phyloP scores from a whole-genome alignment of 2,888 invertebrate species.

The Neoascia interrupta region DNA sequence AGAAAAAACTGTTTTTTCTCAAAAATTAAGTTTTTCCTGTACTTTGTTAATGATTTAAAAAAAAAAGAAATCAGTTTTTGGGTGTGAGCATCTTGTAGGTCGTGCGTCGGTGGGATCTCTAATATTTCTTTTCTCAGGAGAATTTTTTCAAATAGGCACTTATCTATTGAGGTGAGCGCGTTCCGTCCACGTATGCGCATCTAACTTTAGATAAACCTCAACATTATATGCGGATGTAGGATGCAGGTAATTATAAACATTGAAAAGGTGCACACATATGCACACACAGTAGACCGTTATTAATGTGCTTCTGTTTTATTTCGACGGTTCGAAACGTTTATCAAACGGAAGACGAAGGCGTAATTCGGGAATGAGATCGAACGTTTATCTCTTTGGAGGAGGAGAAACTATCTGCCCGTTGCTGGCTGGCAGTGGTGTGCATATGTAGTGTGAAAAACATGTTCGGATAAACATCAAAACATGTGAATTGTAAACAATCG shows the following conservation, averaged over 20 bases:
- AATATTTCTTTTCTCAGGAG: conserved; percentile 14
- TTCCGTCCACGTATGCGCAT: conserved; percentile 4
- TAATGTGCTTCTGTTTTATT: conserved; percentile 63
- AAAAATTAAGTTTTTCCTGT: conserved; percentile 28
- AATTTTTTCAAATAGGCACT: conserved; percentile 49
- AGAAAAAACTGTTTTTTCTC: conserved; percentile 57
- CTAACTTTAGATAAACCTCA: conserved; percentile 42
- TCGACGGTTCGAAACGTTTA: conserved; percentile 57
- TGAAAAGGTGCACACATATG: conserved; percentile 19
- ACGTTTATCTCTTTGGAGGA: conserved; percentile 10
- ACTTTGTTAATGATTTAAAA: conserved; percentile 35
- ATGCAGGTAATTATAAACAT: conserved; percentile 70
- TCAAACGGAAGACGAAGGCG: conserved; percentile 24
- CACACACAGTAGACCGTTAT: conserved; percentile 30
- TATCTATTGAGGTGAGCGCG: conserved; percentile 52
- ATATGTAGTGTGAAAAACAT: conserved; percentile 63
- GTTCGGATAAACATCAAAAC: conserved; percentile 62
- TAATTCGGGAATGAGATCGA: conserved; percentile 12
- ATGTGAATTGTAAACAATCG: conserved; percentile 64
- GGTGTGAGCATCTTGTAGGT: conserved; percentile 25
- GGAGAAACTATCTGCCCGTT: conserved; percentile 53
- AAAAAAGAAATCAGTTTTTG: conserved; percentile 19
- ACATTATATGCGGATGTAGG: conserved; percentile 55
- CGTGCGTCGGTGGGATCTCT: too few relatives aligned
- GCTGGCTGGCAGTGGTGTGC: conserved; percentile 37